Conservation (phyloP, 64 coral and sea anemone genomes). For the Catalaphyllia jardinei region DNA sequence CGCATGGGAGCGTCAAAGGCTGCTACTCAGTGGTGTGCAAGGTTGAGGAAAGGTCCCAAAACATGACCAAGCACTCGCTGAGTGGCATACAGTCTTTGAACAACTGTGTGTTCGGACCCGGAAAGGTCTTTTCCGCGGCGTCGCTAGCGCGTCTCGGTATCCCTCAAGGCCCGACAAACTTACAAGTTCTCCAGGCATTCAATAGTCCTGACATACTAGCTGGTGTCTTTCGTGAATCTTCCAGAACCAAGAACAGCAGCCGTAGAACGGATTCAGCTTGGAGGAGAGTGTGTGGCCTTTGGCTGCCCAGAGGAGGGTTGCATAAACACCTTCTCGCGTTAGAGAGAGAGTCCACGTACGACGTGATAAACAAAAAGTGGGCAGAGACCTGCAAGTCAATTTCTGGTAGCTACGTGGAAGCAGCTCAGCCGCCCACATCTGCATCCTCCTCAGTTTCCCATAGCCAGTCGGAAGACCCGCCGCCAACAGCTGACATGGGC, state of each 20-base stretch:
- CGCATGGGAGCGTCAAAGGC: conserved; percentile 35
- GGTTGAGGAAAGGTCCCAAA: conserved; percentile 34
- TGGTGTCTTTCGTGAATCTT: conserved; percentile 35
- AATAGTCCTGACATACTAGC: conserved; percentile 19
- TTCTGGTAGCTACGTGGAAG: no score
- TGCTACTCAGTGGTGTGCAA: conserved; percentile 28
- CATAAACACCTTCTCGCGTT: no score
- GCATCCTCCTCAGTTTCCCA: no score
- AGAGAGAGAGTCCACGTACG: no score
- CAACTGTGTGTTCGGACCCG: conserved; percentile 7
- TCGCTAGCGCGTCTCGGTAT: conserved; percentile 4
- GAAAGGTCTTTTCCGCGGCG: conserved; percentile 1
- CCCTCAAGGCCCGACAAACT: no score
- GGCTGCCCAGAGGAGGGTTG: no score
- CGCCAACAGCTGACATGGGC: no score
- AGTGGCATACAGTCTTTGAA: neutral
- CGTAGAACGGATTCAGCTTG: conserved; percentile 10
- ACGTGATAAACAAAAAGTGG: no score
- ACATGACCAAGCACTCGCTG: conserved; percentile 45
- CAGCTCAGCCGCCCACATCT: no score
- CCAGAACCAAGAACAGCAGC: conserved; percentile 2
- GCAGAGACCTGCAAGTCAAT: no score
- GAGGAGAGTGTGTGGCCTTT: conserved; percentile 29
- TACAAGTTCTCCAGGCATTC: no score
- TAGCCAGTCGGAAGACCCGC: no score